These are phyloP conservation scores for Papilio xuthus DNA, from an alignment of 1,140 invertebrate genomes.

Conservation along the genomic window DNA sequence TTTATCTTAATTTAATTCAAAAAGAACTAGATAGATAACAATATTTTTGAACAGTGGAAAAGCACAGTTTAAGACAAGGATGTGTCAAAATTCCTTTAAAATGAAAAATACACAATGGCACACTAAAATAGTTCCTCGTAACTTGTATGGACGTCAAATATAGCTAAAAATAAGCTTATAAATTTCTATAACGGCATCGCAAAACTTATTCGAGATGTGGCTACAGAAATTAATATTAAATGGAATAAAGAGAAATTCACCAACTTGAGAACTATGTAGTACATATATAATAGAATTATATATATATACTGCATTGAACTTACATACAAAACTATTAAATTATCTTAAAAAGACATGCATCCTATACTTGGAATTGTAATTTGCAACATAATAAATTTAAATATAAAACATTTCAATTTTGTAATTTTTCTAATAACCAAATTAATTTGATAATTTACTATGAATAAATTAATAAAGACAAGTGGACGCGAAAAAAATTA, in stretches of 20 bases:
- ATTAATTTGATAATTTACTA: no score
- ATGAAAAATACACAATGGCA: background rate
- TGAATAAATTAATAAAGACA: no score
- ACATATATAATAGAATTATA: background rate
- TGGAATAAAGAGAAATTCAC: constrained; percentile 9
- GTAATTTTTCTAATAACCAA: no score
- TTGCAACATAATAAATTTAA: background rate
- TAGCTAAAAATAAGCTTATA: background rate
- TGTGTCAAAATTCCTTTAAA: background rate
- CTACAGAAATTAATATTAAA: constrained; percentile 1
- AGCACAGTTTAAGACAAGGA: background rate
- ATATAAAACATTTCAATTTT: no score
- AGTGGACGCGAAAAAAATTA: no score
- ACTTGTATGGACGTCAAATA: constrained; percentile 29
- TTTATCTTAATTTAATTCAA: no score
- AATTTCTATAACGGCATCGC: background rate
- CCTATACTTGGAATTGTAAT: background rate
- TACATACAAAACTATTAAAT: background rate
- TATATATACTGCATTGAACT: background rate
- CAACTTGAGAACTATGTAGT: background rate
- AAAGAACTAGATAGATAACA: background rate
- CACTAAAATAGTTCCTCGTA: background rate
- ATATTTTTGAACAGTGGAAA: background rate
- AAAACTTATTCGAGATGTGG: constrained; percentile 3
- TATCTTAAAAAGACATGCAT: background rate